phyloP scores from a whole-genome alignment of 2,888 invertebrate genomes.

The Lasioglossum figueresi region DNA sequence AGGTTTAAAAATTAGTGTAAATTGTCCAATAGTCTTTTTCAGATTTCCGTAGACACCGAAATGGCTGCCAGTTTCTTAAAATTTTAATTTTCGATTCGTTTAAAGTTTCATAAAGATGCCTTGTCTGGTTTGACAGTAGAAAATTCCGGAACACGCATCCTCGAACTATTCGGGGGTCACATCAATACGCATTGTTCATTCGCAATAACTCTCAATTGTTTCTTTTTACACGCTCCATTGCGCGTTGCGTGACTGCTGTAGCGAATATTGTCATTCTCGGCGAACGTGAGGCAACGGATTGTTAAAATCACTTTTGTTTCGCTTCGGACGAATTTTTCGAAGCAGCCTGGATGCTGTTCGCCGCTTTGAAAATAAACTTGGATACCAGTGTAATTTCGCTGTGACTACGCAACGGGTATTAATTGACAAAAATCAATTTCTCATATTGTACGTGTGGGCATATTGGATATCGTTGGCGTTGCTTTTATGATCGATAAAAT shows the following conservation, averaged over 20 bases:
- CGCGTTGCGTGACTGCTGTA: not conserved
- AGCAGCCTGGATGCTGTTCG: not conserved
- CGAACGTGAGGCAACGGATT: not conserved
- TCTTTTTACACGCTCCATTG: not conserved
- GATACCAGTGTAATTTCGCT: not conserved
- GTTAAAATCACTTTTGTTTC: conserved; percentile 3
- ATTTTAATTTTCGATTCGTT: not conserved
- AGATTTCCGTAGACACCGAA: not conserved
- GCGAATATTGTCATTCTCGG: not conserved
- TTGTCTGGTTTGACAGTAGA: not conserved
- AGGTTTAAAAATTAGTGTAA: not conserved
- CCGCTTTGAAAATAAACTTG: not conserved
- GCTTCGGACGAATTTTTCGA: not conserved
- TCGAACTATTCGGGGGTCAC: not conserved
- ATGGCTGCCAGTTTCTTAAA: not conserved
- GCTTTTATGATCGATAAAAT: not conserved
- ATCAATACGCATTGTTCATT: not conserved
- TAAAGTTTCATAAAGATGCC: not conserved
- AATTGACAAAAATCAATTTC: not conserved
- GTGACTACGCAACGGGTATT: not conserved
- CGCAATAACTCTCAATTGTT: not conserved
- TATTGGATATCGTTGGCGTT: not conserved
- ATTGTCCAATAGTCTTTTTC: accelerated
- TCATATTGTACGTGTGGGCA: no score
- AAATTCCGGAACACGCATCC: not conserved